Evolutionary conservation across 2,888 invertebrate species (phyloP).

Genomic region (Pogonocherus hispidulus): DNA sequence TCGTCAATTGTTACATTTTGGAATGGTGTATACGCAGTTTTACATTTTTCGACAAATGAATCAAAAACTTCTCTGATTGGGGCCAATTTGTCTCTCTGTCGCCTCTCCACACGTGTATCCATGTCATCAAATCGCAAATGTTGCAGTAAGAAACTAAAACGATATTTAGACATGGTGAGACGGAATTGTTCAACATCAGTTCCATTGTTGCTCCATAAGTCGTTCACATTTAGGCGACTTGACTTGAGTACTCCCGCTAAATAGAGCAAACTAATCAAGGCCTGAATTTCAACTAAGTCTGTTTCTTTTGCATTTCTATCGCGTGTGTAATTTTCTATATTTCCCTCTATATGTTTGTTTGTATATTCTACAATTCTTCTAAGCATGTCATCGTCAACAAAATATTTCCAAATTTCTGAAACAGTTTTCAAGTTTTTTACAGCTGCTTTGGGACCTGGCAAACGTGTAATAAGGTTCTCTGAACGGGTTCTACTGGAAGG

Average conservation of each 20-base stretch:
- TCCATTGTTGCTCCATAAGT: constrained; percentile 27
- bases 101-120: constrained; percentile 29
- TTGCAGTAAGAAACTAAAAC: constrained; percentile 31
- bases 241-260: constrained; percentile 35
- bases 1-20: constrained; percentile 45
- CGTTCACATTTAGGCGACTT: constrained; percentile 30
- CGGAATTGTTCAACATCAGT: constrained; percentile 28
- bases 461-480: too few species aligned
- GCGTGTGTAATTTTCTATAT: constrained; percentile 17
- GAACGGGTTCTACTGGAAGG: too few species aligned
- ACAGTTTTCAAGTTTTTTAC: constrained; percentile 32
- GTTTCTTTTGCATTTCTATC: constrained; percentile 27
- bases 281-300: constrained; percentile 36
- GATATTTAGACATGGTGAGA: constrained; percentile 33
- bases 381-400: constrained; percentile 27
- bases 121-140: constrained; percentile 42
- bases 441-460: too few species aligned
- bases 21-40: constrained; percentile 43
- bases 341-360: constrained; percentile 27
- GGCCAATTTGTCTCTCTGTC: constrained; percentile 43
- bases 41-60: constrained; percentile 48
- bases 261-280: constrained; percentile 39
- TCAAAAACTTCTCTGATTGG: constrained; percentile 46
- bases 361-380: constrained; percentile 27
- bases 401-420: constrained; percentile 33